Evolutionary conservation across 2,888 invertebrate species (phyloP), one percentile per base, ranked within the genome.

Genomic region (Brassicogethes aeneus): DNA sequence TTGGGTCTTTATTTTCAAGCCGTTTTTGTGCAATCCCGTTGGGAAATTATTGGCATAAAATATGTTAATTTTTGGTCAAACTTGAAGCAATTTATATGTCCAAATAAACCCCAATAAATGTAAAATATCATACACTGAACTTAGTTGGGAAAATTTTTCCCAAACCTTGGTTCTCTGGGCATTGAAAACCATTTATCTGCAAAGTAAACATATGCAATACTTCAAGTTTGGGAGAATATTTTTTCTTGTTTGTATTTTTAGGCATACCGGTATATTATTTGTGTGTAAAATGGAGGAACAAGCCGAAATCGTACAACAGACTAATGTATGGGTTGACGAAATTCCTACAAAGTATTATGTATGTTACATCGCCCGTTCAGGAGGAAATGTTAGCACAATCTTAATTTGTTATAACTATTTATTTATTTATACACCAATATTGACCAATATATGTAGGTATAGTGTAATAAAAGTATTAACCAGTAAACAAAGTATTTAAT

Each of bases 181-280:
- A n/a, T n/a, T n/a, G n/a, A n/a, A n/a, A n/a, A n/a, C n/a, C n/a
- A n/a, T n/a, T n/a, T n/a, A n/a, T n/a, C n/a, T n/a, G n/a, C n/a
- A n/a, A n/a, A n/a, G n/a, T n/a, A n/a, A n/a, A n/a, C n/a, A n/a
- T n/a, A n/a, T n/a, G n/a, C n/a, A n/a, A n/a, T n/a, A n/a, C n/a
- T n/a, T n/a, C n/a, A n/a, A n/a, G n/a, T n/a, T n/a, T 23, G 23
- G 23, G 23, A 7, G 23, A 5, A 23, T 23, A 23, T 7, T 10
- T 23, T 7, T 7, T 23, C 10, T 40, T 42, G 36, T 53, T 53
- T 42, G 5, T 71, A 2, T 55, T 73, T 40, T 64, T 70, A 49
- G 80, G 90, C 16, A 74, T 92, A 46, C 92, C 91, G 3, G 82
- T 90, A 5, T 91, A 90, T 65, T 81, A 83, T 54, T 52, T 85